Base-by-base conservation (phyloP, 2,797 vertebrate genomes). In the Hippocampus kuda region DNA sequence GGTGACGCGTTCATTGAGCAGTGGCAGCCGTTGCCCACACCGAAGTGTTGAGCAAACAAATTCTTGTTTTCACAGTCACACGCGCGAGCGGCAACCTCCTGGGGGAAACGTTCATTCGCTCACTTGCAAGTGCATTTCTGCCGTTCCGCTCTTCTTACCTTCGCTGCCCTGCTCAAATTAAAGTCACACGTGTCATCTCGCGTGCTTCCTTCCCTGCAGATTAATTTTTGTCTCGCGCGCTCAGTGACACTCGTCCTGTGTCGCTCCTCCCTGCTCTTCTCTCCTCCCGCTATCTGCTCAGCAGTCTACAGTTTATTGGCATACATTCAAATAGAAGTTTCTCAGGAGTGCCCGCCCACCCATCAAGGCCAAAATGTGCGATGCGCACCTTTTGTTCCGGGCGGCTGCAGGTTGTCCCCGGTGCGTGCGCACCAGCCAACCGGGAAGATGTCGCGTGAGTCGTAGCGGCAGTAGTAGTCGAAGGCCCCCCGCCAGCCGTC, bases 401-500 rank as follows among this genome's bases (percentile, higher is more conserved):
- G 97, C 0, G 97, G 95, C 86, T 99, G 97, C 79, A 99, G 92
- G 89, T 98, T 98, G 91, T 99, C 97, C 88, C 96, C 96, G 38
- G 96, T 98, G 83, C 97, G 90, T 48, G 92, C 77, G 69, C 97
- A 99, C 97, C 97, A 99, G 88, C 95, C 97, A 67, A 98, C 95
- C 26, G 97, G 97, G 89, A 99, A 99, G 90, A 99, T 94, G 91
- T 99, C 97, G 22, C 97, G 91, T 4, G 96, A 98, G 88, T 99
- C 96, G 65, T 98, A 98, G 74, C 97, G 96, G 88, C 97, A 99
- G 92, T 97, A 98, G 91, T 99, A 99, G 91, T 99, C 97, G 84
- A 99, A 99, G 74, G 97, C 97, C 70, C 97, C 97, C 79, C 95
- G 92, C 97, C 97, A 99, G 82, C 97, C 97, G 77, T 99, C 97